A percentile compares a stretch with the other conserved stretches of the same genome.
Conservation (phyloP, 1,140 invertebrate species). For the Drosophila tristis region DNA sequence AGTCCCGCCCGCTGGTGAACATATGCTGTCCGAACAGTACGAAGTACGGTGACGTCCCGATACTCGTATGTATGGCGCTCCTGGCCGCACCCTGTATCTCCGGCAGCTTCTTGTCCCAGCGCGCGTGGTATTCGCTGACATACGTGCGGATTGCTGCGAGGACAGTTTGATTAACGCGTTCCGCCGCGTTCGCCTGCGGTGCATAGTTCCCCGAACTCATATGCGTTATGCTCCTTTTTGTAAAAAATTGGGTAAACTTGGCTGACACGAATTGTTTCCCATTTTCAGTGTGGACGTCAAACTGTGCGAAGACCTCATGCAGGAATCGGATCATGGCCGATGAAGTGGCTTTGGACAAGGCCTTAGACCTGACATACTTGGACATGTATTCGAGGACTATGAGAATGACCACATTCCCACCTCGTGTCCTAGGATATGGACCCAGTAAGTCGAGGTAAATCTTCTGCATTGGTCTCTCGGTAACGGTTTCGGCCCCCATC, state of each 20-base stretch:
- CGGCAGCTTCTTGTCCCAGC: neutral
- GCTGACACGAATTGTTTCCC: conserved; percentile 24
- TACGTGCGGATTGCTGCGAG: neutral
- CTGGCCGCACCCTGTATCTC: neutral
- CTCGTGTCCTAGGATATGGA: no score
- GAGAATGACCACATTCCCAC: no score
- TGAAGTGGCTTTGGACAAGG: conserved; percentile 2
- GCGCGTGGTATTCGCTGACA: neutral
- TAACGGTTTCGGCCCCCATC: no score
- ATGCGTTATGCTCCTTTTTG: no score
- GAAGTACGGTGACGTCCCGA: neutral
- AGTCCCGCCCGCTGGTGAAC: neutral
- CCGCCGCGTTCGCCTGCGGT: neutral
- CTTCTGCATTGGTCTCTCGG: no score
- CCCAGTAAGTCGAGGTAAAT: no score
- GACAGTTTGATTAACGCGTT: neutral
- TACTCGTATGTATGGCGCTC: neutral
- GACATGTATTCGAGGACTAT: no score
- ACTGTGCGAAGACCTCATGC: conserved; percentile 10
- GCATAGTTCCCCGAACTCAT: neutral
- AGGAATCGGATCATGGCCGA: neutral
- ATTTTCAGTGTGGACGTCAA: conserved; percentile 24
- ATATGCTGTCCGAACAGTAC: neutral
- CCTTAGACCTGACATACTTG: no score
- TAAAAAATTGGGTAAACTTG: neutral